These are phyloP conservation scores for Hydrozoanthus gracilis DNA, from an alignment of 92 coral and sea anemone genomes.

Conservation along the genomic window DNA sequence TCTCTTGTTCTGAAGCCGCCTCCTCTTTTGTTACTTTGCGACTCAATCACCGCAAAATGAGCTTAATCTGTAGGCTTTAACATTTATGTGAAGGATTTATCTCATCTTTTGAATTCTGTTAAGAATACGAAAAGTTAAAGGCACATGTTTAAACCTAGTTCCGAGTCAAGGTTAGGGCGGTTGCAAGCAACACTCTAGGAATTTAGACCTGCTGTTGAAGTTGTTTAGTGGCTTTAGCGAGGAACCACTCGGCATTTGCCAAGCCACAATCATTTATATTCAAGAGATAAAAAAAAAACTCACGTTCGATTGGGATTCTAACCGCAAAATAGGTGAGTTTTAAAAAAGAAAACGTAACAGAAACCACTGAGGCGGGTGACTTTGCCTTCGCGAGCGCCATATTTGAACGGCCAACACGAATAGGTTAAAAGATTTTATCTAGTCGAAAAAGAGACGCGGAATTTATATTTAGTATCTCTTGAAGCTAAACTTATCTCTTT, in stretches of 20 bases:
- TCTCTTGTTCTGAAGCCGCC: not conserved
- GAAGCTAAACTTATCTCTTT: conserved; percentile 39
- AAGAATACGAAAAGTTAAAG: not conserved
- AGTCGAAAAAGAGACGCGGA: conserved; percentile 24
- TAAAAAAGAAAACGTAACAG: not conserved
- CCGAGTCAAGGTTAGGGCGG: too few species aligned
- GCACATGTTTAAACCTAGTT: not conserved
- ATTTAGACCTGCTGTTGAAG: not conserved
- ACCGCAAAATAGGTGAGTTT: conserved; percentile 10
- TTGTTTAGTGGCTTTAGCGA: not conserved
- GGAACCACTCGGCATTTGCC: not conserved
- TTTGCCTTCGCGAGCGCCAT: conserved; percentile 9
- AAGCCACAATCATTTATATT: not conserved
- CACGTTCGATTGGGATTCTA: not conserved
- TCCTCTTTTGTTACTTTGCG: not conserved
- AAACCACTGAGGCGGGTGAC: not conserved
- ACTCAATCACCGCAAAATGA: not conserved
- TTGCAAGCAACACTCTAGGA: not conserved
- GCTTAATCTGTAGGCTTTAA: not conserved
- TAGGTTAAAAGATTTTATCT: conserved; percentile 34
- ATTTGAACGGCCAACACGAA: not conserved
- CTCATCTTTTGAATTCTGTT: not conserved
- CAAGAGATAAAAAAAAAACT: not conserved
- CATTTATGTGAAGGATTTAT: not conserved
- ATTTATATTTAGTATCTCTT: conserved; percentile 46